These are phyloP conservation scores for Parotocinclus haroldoi DNA, from an alignment of 2,797 vertebrate genomes.

Conservation along the genomic window DNA sequence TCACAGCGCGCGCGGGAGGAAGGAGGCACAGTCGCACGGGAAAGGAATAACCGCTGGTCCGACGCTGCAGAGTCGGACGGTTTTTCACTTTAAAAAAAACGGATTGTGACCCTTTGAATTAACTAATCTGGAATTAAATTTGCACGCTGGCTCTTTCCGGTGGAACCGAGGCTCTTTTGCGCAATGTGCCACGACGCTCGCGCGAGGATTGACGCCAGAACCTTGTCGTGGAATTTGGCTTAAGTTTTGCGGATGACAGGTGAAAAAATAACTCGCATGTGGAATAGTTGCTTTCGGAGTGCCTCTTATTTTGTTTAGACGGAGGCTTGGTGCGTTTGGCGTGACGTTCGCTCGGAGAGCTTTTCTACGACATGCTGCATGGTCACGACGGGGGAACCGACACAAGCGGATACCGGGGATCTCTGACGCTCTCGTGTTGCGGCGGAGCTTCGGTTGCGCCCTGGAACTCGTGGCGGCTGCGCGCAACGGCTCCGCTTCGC, in stretches of 20 bases:
- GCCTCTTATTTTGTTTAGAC: background rate
- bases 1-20: conserved; percentile 43
- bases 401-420: conserved; percentile 30
- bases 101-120: conserved; percentile 4
- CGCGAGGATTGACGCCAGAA: conserved; percentile 43
- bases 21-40: conserved; percentile 41
- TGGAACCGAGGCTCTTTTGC: conserved; percentile 47
- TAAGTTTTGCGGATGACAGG: conserved; percentile 20
- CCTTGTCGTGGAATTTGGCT: conserved; percentile 47
- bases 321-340: conserved; percentile 18
- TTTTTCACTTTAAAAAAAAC: background rate
- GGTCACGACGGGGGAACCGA: conserved; percentile 42
- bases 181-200: conserved; percentile 41
- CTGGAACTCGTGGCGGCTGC: conserved; percentile 60
- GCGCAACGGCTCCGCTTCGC: conserved; percentile 60
- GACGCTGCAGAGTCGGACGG: background rate
- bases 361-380: conserved; percentile 53
- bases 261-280: conserved; percentile 59
- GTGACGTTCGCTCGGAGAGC: conserved; percentile 49
- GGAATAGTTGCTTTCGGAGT: conserved; percentile 53
- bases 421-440: conserved; percentile 45
- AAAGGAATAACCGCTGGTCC: conserved; percentile 43
- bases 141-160: conserved; percentile 38
- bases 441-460: conserved; percentile 63
- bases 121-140: conserved; percentile 27